Base-by-base conservation (phyloP, 1,140 invertebrate species). In the Zaprionus taronus region DNA sequence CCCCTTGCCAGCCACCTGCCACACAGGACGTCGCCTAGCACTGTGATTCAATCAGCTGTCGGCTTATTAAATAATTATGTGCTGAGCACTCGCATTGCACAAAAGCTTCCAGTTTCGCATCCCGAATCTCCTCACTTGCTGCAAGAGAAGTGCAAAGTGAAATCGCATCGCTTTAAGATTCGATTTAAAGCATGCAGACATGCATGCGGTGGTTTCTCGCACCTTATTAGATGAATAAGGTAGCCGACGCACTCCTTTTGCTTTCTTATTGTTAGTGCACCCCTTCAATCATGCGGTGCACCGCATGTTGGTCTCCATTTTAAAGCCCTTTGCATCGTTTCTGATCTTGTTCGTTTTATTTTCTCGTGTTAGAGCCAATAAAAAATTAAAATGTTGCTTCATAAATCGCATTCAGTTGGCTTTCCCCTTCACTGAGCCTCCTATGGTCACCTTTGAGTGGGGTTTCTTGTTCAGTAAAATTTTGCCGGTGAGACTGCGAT, bases 31-130 rank as follows among this genome's bases (percentile, higher is more conserved):
- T 17, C 7, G n/a, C 41, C 47, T 24, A 14, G 47, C 20, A 24
- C 47, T 24, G 9, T 24, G 20, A 51, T 89, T 90, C 77, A 90
- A 90, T 90, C 85, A 90, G 75, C 85, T 90, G 84, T 81, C 81
- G 79, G 81, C 84, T 89, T 89, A 89, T 85, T 90, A 85, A 85
- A 85, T 89, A 89, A 90, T 89, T 77, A 90, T 90, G 61, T 67
- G 66, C 78, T 62, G 11, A 77, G 61, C 64, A 70, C 74, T 77
- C 36, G 65, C 65, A 77, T 73, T 69, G 56, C 58, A 63, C 47
- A 64, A 72, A 55, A 57, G 53, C 64, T 65, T 17, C 15, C 73
- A 55, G 17, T 15, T n/a, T 6, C 31, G 26, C 38, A 34, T 7
- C 34, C 11, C 9, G 31, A 34, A 34, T 34, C 31, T 34, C 9